These are phyloP conservation scores for Anthoptus insignis DNA, from an alignment of 2,888 invertebrate genomes.

Conservation along the genomic window DNA sequence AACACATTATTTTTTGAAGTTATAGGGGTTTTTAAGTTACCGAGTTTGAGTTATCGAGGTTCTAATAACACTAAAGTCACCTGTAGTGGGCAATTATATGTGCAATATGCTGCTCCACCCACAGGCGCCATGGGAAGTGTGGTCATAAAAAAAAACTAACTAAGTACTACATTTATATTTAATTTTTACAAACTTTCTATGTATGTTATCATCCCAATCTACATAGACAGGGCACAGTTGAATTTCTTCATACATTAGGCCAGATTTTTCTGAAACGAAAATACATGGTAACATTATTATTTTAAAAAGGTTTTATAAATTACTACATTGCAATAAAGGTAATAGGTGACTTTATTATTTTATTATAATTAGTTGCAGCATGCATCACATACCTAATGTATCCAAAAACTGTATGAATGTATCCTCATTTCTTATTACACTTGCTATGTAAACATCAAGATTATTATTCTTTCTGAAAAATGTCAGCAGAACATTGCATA, in stretches of 20 bases:
- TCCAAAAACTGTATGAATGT: conserved; percentile 88
- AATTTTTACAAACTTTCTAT: conserved; percentile 66
- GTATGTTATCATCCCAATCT: conserved; percentile 64
- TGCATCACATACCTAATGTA: conserved; percentile 84
- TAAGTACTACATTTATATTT: conserved; percentile 39
- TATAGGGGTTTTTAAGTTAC: no score
- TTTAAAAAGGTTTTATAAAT: no score
- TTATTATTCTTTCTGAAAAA: conserved; percentile 64
- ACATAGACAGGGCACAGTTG: conserved; percentile 49
- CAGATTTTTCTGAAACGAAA: conserved; percentile 61
- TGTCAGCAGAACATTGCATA: conserved; percentile 64
- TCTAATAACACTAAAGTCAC: no score
- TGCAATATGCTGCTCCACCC: no score
- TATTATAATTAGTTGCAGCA: no score
- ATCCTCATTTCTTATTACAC: conserved; percentile 87
- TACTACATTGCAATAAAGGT: no score
- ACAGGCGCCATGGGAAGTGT: no score
- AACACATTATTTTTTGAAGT: no score
- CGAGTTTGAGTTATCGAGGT: no score
- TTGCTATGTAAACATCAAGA: conserved; percentile 69
- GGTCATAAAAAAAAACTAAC: no score
- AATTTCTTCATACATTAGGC: conserved; percentile 55
- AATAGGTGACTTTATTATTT: background rate
- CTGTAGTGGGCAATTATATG: no score
- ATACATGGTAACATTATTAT: no score